Base-by-base conservation (phyloP, 2,113 vertebrate species). In the Notothenia coriiceps region DNA sequence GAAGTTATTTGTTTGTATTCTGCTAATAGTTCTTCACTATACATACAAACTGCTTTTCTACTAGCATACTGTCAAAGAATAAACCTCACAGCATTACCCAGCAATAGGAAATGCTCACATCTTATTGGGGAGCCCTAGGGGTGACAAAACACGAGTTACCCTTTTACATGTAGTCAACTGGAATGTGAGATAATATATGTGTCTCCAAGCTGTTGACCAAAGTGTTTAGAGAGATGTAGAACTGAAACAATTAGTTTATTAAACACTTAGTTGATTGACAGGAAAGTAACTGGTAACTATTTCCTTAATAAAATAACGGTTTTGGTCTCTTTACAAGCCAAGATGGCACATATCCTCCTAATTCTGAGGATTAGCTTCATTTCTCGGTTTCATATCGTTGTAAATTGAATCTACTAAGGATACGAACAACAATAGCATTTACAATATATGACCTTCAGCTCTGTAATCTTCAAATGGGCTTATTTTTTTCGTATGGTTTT, bases 11-110 rank as follows among this genome's bases (percentile, higher is more conserved):
- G 6, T 1, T 40, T 7, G 35, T 40, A 7, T 40, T 40, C 35
- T 40, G 35, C 7, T 40, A 6, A 40, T 7, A 5, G 35, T 40
- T 40, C 0, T 66, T 55, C 44, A 33, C 50, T 40, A 12, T 15
- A 5, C 35, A 15, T 20, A 20, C 4, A 44, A 69, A 59, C 35
- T 5, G 10, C 10, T 12, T 66, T 54, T 1, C 1, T 5, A 15
- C 17, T 33, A 43, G 29, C 61, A 56, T 76, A 40, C 35, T 71
- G 62, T 20, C 35, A 70, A 22, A 49, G 20, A 29, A 46, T 72
- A 14, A 78, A 61, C 18, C 29, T 69, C 14, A 14, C 40, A 3
- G 35, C 33, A 6, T 43, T 2, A 25, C 22, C 77, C 47, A 59
- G 18, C 40, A 20, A 47, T 43, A 57, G 3, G 1, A 61, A 59